Evolutionary conservation across 2,113 vertebrate genomes (phyloP).

Genomic region (Takifugu bimaculatus): DNA sequence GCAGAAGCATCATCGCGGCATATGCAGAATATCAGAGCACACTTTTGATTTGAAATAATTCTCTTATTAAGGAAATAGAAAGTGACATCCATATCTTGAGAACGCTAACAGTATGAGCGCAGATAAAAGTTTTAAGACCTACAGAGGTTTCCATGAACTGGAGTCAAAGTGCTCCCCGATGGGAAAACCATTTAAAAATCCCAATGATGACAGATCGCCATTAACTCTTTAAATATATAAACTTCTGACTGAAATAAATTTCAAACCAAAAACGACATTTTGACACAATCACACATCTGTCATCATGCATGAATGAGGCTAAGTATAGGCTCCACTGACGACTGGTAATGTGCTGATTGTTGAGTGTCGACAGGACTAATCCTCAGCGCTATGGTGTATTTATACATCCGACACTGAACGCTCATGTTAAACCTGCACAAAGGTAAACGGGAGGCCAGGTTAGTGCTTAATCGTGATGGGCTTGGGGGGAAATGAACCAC

Average conservation of each 20-base stretch:
- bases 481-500: not conserved
- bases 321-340: not conserved
- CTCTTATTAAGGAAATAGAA: too few species aligned
- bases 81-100: not conserved
- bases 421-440: not conserved
- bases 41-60: too few species aligned
- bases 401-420: not conserved
- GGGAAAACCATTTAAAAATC: not conserved
- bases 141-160: too few species aligned
- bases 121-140: too few species aligned
- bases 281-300: not conserved
- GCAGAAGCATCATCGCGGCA: slow-evolving; percentile 1
- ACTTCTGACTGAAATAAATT: not conserved
- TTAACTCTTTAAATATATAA: not conserved
- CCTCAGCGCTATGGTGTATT: not conserved
- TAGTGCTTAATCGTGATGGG: not conserved
- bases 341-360: not conserved
- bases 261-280: not conserved
- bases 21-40: too few species aligned
- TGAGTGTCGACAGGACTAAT: not conserved
- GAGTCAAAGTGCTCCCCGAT: too few species aligned
- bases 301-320: not conserved
- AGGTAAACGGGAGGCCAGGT: too few species aligned
- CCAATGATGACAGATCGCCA: not conserved
- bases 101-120: not conserved